Base-by-base conservation (phyloP, 1,140 invertebrate genomes). In the Stenopsyche tienmushanensis region DNA sequence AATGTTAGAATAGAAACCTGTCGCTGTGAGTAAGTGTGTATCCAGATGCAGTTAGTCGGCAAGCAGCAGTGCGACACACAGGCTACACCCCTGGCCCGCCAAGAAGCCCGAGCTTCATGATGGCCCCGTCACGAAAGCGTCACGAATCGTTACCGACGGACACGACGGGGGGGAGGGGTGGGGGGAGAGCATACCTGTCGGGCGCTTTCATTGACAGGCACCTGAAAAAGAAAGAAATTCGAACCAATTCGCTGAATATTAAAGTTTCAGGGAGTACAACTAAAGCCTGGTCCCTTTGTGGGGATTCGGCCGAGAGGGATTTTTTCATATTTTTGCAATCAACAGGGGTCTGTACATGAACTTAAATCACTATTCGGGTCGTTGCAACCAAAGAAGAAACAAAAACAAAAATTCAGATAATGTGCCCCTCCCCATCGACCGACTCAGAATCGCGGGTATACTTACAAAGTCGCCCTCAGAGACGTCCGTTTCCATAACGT, bases 141-240 rank as follows among this genome's bases (percentile, higher is more conserved):
- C 59, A 53, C 52, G 52, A 54, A 47, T 50, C 53, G 62, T 73
- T 73, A 73, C 73, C 74, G 76, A 69, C 52, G n/a, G 54, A 34
- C 54, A 34, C 24, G 54, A 76, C 75, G 76, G 73, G 72, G 71
- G 66, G 72, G 70, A 74, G 77, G 71, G 73, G 71, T 74, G 75
- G 71, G 73, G 76, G 76, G 72, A 72, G 78, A 78, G 76, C 79
- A 81, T 85, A 85, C 83, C 83, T 85, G 80, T 85, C 83, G 78
- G 83, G 83, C 82, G 83, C 83, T 83, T 85, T 85, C 82, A 84
- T 84, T 82, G 83, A 85, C 83, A 85, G 83, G 83, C 83, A 85
- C 83, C 83, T 85, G 83, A 82, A 85, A 85, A 85, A 83, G 79
- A 82, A 82, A 82, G 78, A 79, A 81, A 81, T 77, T 79, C 80